Conservation (phyloP, 2,113 vertebrate genomes). For the Ascaphus truei region DNA sequence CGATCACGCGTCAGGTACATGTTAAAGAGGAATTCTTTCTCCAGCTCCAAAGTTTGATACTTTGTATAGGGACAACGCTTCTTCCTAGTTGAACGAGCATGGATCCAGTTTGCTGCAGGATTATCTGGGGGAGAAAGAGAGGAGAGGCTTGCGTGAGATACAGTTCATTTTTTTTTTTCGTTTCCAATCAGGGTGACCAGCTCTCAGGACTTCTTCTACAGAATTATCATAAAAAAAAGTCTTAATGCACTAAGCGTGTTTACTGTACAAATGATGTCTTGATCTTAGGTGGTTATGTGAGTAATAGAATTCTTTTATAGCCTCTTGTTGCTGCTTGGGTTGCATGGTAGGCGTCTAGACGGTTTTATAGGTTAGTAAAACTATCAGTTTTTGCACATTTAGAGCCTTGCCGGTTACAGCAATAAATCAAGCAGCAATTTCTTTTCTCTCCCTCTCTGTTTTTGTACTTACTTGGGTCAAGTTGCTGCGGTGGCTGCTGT, state of each 20-base stretch:
- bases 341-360: conserved; percentile 81
- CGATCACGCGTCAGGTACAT: conserved; percentile 98
- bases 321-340: conserved; percentile 73
- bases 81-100: conserved; percentile 94
- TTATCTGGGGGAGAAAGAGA: conserved; percentile 74
- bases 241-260: conserved; percentile 62
- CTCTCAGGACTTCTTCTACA: conserved; percentile 59
- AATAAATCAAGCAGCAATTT: conserved; percentile 95
- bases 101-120: conserved; percentile 97
- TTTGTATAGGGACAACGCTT: conserved; percentile 97
- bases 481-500: conserved; percentile 73
- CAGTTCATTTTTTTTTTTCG: conserved; percentile 70
- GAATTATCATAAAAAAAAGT: conserved; percentile 69
- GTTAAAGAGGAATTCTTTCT: conserved; percentile 98
- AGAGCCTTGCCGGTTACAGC: conserved; percentile 84
- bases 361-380: conserved; percentile 99
- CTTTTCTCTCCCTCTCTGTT: conserved; percentile 42
- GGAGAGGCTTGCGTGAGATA: conserved; percentile 43
- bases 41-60: conserved; percentile 96
- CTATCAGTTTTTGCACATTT: conserved; percentile 95
- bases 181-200: conserved; percentile 66
- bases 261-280: conserved; percentile 67
- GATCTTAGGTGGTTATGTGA: conserved; percentile 71
- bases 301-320: conserved; percentile 68
- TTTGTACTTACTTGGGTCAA: conserved; percentile 97